A percentile compares a stretch with the other conserved stretches of the same genome.
phyloP scores from a whole-genome alignment of 2,113 vertebrate species.

The Reinhardtius hippoglossoides region DNA sequence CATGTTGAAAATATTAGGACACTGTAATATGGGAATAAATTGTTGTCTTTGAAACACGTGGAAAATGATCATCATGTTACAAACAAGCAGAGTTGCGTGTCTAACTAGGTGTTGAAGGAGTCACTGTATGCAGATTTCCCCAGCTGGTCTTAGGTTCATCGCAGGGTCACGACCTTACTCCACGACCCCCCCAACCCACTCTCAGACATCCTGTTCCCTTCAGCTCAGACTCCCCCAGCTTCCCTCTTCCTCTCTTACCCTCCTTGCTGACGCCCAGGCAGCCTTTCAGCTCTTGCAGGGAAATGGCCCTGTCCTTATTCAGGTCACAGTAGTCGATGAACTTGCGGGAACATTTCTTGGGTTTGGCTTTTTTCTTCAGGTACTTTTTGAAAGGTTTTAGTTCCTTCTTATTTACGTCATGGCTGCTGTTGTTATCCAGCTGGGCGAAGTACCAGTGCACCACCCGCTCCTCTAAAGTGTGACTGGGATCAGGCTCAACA shows the following conservation, averaged over 20 bases:
- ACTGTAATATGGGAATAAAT: neutral
- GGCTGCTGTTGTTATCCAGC: conserved; percentile 94
- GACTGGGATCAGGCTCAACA: conserved; percentile 95
- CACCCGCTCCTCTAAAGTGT: conserved; percentile 95
- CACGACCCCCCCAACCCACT: neutral
- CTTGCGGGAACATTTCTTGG: conserved; percentile 95
- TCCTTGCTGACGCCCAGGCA: conserved; percentile 97
- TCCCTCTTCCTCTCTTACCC: conserved; percentile 79
- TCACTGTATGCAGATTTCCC: conserved; percentile 9
- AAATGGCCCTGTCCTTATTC: conserved; percentile 95
- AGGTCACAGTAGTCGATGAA: conserved; percentile 98
- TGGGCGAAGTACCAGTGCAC: conserved; percentile 98
- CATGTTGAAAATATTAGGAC: neutral
- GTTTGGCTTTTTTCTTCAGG: conserved; percentile 98
- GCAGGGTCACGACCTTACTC: conserved; percentile 4
- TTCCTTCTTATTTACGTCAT: conserved; percentile 95
- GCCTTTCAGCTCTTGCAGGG: conserved; percentile 94
- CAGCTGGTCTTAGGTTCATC: conserved; percentile 32
- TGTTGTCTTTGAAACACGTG: neutral
- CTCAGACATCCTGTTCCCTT: neutral
- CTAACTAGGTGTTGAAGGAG: neutral
- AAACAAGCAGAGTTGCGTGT: neutral
- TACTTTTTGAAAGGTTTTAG: conserved; percentile 97
- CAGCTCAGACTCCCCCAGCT: neutral
- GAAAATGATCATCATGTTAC: neutral